Conservation (phyloP, 2,888 invertebrate genomes). For the Spicauda simplicius region DNA sequence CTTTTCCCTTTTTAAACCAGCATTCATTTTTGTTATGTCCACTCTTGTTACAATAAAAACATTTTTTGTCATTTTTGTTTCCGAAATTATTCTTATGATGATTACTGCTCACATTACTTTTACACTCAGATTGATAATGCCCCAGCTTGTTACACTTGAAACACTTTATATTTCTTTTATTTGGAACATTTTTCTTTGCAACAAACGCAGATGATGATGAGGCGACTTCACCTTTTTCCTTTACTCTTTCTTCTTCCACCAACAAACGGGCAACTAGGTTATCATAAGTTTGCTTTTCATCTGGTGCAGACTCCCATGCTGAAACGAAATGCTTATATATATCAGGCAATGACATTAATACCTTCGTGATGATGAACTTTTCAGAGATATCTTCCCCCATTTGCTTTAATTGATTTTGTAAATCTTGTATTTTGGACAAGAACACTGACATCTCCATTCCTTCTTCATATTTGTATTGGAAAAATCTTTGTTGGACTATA, state of each 20-base stretch:
- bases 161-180: no score
- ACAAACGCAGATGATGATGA: conserved; percentile 15
- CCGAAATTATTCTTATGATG: no score
- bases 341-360: conserved; percentile 52
- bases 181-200: conserved; percentile 17
- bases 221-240: no score
- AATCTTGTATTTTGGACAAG: conserved; percentile 49
- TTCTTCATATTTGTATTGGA: no score
- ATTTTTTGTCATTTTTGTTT: not conserved
- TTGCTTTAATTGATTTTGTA: conserved; percentile 46
- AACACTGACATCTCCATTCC: conserved; percentile 45
- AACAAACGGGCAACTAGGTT: conserved; percentile 45
- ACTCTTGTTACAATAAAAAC: conserved; percentile 26
- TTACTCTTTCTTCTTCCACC: conserved; percentile 46
- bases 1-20: not conserved
- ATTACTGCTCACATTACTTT: no score
- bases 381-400: no score
- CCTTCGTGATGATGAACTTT: conserved; percentile 50
- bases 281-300: no score
- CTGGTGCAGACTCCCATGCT: no score
- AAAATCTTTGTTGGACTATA: no score
- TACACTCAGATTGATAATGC: conserved; percentile 22
- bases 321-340: conserved; percentile 54
- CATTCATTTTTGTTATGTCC: conserved; percentile 27
- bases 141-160: conserved; percentile 15